Conservation (phyloP, 2,888 invertebrate genomes). For the Cryptocephalus primarius region DNA sequence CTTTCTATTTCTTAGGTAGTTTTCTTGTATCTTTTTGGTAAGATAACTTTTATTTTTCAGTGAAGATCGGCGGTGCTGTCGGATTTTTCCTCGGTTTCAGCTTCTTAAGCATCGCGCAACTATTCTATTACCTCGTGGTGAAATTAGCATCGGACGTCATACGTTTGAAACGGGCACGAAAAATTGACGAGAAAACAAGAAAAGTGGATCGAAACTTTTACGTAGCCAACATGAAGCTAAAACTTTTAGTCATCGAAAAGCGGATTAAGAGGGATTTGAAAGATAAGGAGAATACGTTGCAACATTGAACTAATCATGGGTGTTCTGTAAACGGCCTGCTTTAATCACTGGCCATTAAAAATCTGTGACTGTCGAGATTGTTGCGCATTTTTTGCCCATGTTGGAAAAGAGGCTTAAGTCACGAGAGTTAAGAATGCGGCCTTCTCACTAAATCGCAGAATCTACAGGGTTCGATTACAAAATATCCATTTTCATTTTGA, state of each 20-base stretch:
- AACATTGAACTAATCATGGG: no score
- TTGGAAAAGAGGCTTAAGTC: no score
- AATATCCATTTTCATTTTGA: no score
- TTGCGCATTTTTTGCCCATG: no score
- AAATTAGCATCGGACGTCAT: conserved; percentile 10
- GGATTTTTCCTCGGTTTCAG: conserved; percentile 6
- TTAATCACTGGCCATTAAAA: no score
- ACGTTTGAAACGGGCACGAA: neutral
- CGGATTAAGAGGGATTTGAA: neutral
- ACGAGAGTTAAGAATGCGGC: no score
- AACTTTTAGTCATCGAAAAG: conserved; percentile 1
- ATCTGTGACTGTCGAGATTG: no score
- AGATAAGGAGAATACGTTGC: conserved; percentile 1
- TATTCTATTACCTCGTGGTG: conserved; percentile 12
- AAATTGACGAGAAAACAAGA: neutral
- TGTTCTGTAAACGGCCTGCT: no score
- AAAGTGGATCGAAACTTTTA: conserved; percentile 3
- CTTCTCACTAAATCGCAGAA: no score
- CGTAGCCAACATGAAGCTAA: conserved; percentile 2
- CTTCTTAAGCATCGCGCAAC: conserved; percentile 7
- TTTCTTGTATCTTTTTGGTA: neutral
- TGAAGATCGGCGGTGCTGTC: conserved; percentile 4
- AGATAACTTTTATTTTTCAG: conserved; percentile 2
- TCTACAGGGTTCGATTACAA: no score
- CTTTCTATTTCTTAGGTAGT: no score